Conservation (phyloP, 2,113 vertebrate species). For the Calypte anna region DNA sequence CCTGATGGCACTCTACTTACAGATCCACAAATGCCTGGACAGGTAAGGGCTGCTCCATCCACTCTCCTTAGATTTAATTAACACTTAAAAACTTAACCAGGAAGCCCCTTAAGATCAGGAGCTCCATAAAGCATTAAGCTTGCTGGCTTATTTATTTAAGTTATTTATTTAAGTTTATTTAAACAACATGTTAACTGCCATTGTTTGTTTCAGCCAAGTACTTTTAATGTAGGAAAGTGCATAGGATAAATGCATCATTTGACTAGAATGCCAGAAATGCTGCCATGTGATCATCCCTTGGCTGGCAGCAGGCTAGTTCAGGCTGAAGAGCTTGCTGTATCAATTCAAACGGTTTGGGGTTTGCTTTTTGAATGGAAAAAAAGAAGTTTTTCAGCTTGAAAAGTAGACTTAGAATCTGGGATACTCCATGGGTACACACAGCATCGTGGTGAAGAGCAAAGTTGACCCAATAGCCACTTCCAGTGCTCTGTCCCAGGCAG, state of each 20-base stretch:
- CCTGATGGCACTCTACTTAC: conserved; percentile 57
- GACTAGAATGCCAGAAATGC: background rate
- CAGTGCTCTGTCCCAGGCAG: conserved; percentile 25
- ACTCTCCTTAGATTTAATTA: background rate
- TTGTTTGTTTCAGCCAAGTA: background rate
- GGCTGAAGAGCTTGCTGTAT: background rate
- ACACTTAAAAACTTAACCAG: too few species aligned
- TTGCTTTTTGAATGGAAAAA: background rate
- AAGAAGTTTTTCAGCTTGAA: background rate
- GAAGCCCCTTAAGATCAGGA: background rate
- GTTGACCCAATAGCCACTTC: background rate
- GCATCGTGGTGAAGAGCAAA: background rate
- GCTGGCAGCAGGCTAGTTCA: background rate
- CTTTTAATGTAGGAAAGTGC: background rate
- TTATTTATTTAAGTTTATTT: background rate
- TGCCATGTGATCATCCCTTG: background rate
- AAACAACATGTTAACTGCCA: background rate
- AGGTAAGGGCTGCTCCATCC: conserved; percentile 75
- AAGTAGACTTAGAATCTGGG: background rate
- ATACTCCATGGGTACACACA: background rate
- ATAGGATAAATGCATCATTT: background rate
- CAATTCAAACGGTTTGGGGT: background rate
- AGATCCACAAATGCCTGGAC: conserved; percentile 77
- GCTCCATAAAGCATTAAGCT: background rate
- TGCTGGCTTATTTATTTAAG: background rate